Percentiles rank a stretch among this genome's conserved stretches.
phyloP scores from a whole-genome alignment of 1,140 invertebrate genomes.

The Sarcophaga peregrina region DNA sequence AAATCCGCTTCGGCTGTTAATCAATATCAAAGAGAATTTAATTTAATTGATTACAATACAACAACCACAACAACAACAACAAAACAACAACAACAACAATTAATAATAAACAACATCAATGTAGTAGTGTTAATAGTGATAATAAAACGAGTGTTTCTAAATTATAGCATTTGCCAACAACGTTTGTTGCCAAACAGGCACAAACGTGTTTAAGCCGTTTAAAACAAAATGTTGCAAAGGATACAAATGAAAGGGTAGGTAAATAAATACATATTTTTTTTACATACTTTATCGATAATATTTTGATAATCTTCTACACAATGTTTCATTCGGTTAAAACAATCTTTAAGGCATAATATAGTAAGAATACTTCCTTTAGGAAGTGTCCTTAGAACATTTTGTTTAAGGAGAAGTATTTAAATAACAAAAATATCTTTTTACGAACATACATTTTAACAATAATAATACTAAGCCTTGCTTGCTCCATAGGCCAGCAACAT shows the following conservation, averaged over 20 bases:
- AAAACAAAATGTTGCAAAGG: neutral
- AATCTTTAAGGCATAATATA: no score
- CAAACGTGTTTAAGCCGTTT: neutral
- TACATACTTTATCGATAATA: no score
- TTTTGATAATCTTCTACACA: no score
- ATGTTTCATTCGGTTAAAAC: no score
- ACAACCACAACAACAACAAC: neutral
- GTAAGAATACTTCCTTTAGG: no score
- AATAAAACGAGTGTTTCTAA: slow-evolving; percentile 15
- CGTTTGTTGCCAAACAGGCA: neutral
- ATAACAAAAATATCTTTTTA: no score
- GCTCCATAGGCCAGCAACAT: no score
- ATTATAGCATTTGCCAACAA: slow-evolving; percentile 30
- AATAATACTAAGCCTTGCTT: no score
- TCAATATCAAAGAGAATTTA: neutral
- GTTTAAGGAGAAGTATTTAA: no score
- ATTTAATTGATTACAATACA: neutral
- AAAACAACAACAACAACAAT: slow-evolving; percentile 7
- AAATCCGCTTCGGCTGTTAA: no score
- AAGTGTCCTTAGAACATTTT: no score
- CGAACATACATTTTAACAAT: no score
- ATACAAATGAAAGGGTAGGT: slow-evolving; percentile 12
- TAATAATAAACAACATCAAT: slow-evolving; percentile 28
- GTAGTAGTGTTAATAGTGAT: slow-evolving; percentile 19
- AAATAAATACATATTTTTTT: neutral